These are phyloP conservation scores for Cryptoblepharus egeriae DNA, from an alignment of 2,797 vertebrate genomes.

Conservation along the genomic window DNA sequence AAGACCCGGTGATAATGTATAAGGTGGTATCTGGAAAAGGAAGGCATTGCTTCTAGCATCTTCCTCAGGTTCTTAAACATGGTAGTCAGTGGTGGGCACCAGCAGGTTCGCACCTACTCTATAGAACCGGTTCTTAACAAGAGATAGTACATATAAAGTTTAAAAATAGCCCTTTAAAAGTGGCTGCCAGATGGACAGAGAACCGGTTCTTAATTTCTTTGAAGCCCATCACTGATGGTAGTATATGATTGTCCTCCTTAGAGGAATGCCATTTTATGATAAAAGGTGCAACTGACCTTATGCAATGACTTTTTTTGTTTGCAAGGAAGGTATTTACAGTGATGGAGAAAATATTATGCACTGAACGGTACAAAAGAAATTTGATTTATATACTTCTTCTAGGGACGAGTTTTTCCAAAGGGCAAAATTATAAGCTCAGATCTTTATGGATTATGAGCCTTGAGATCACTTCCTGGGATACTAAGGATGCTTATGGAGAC, in stretches of 20 bases:
- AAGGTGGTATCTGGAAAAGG: not conserved
- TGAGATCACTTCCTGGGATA: constrained; percentile 1
- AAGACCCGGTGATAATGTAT: not conserved
- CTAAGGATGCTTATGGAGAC: not conserved
- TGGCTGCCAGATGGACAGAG: too few species aligned
- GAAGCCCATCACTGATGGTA: too few species aligned
- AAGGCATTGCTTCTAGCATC: not conserved
- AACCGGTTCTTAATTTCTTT: too few species aligned
- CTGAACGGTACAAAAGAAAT: not conserved
- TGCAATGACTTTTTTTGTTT: not conserved
- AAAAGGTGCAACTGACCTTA: not conserved
- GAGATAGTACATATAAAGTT: too few species aligned
- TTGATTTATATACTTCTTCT: not conserved
- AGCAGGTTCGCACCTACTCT: too few species aligned
- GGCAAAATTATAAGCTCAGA: not conserved
- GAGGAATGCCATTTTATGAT: not conserved
- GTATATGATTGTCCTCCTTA: too few species aligned
- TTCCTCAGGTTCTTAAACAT: too few species aligned
- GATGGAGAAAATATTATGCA: not conserved
- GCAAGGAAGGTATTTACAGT: not conserved
- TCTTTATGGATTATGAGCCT: not conserved
- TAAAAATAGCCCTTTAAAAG: too few species aligned
- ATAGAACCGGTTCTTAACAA: too few species aligned
- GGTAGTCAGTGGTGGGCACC: too few species aligned
- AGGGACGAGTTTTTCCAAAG: not conserved